Evolutionary conservation across 2,797 vertebrate genomes (phyloP).

Genomic region (Lates japonicus): DNA sequence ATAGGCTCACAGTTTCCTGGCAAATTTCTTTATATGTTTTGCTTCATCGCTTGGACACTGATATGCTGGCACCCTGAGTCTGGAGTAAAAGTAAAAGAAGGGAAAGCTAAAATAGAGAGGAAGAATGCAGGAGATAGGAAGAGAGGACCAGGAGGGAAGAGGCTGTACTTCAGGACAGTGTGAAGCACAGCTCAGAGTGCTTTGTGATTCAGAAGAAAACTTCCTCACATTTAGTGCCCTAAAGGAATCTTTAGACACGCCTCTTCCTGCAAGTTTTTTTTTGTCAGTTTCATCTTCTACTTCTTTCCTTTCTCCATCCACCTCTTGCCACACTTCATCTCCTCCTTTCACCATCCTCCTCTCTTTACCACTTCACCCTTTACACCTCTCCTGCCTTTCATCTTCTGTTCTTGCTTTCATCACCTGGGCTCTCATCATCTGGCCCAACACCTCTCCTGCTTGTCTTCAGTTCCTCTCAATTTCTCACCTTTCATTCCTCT

Average conservation of each 20-base stretch:
- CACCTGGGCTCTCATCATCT: conserved; percentile 3
- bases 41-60: background rate
- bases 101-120: background rate
- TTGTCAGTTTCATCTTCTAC: background rate
- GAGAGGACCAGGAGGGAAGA: conserved; percentile 12
- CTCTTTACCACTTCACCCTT: conserved; percentile 17
- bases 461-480: background rate
- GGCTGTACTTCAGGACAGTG: conserved; percentile 23
- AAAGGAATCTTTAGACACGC: conserved; percentile 25
- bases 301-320: background rate
- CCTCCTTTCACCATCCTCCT: conserved; percentile 9
- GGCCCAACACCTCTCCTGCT: background rate
- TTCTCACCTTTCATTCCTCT: background rate
- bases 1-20: conserved; percentile 6
- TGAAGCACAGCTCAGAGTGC: background rate
- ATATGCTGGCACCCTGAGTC: background rate
- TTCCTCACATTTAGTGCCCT: conserved; percentile 12
- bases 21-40: conserved; percentile 10
- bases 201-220: conserved; percentile 22
- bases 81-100: background rate
- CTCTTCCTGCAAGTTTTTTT: conserved; percentile 24
- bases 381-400: conserved; percentile 20
- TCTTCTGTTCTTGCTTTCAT: conserved; percentile 16
- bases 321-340: too few species aligned
- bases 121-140: background rate